Conservation (phyloP, 2,797 vertebrate genomes). For the Sebastes diaconus region DNA sequence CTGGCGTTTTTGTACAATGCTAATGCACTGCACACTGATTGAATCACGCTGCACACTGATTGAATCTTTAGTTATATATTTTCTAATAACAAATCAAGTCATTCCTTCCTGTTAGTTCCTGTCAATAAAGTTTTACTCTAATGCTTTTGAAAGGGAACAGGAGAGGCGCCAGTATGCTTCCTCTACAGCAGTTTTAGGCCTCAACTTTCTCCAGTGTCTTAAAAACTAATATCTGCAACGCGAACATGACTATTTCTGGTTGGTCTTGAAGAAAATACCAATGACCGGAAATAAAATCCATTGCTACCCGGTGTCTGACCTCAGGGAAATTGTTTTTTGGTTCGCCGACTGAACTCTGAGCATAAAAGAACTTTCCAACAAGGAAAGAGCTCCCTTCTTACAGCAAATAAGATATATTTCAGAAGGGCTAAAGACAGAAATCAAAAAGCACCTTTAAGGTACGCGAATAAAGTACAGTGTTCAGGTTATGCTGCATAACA, state of each 20-base stretch:
- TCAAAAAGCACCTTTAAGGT: background rate
- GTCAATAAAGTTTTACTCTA: background rate
- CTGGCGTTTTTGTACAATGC: background rate
- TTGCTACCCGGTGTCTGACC: background rate
- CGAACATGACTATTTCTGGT: conserved; percentile 1
- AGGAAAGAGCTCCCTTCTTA: background rate
- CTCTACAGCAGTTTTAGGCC: background rate
- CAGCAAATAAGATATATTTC: background rate
- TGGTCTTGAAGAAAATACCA: conserved; percentile 13
- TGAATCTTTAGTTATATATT: background rate
- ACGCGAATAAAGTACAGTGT: background rate
- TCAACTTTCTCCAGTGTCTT: background rate
- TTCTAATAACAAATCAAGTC: background rate
- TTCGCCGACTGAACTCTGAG: conserved; percentile 4
- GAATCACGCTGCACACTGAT: background rate
- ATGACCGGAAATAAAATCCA: conserved; percentile 28
- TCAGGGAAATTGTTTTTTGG: conserved; percentile 18
- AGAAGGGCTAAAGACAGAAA: background rate
- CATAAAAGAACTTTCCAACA: conserved; percentile 14
- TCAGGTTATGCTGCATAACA: background rate
- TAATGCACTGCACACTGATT: background rate
- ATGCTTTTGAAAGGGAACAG: background rate
- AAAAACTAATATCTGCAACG: background rate
- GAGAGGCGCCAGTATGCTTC: background rate
- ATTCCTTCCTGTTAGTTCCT: background rate